Evolutionary conservation across 2,888 invertebrate species (phyloP), one percentile per base, ranked within the genome.

Genomic region (Brachyptera putata): DNA sequence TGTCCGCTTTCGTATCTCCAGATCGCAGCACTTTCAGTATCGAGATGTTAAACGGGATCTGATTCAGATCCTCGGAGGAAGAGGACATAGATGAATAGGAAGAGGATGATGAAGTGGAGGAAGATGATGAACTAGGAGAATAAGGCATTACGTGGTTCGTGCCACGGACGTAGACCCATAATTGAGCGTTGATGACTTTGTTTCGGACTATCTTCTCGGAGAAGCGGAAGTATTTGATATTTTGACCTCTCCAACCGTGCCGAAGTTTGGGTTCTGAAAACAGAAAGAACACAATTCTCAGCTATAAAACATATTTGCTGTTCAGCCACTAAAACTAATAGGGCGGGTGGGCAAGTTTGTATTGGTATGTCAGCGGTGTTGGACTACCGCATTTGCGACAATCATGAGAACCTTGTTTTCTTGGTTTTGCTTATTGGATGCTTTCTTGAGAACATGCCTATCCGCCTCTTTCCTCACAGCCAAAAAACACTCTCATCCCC

Each of bases 141-240:
- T 16, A 9, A 3, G 53, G 53, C 14, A 53, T 4, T 22, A 48
- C 43, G 57, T 63, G 53, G 68, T 74, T 75, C 66, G 70, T 74
- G 76, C 76, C 74, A 73, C 82, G 80, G 25, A 88, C 72, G 77
- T 84, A 86, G 21, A 89, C 72, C 74, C 83, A 86, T n/a, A 90
- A 79, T 62, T 84, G 80, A 0, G 88, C 87, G 66, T 83, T 82
- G 62, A 81, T 78, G 13, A 89, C 83, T 66, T 84, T 84, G 70
- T 85, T 86, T 70, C 85, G 83, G 16, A 84, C 79, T 57, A 86
- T 80, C 71, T 84, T 85, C 67, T 85, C 84, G 53, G 86, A 81
- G 72, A 89, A 85, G 66, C 81, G 81, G 76, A 89, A 89, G 76
- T 84, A 84, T 66, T 87, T 79, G 64, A 86, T 80, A 70, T 85